Base-by-base conservation (phyloP, 2,113 vertebrate genomes). In the Vimba vimba region DNA sequence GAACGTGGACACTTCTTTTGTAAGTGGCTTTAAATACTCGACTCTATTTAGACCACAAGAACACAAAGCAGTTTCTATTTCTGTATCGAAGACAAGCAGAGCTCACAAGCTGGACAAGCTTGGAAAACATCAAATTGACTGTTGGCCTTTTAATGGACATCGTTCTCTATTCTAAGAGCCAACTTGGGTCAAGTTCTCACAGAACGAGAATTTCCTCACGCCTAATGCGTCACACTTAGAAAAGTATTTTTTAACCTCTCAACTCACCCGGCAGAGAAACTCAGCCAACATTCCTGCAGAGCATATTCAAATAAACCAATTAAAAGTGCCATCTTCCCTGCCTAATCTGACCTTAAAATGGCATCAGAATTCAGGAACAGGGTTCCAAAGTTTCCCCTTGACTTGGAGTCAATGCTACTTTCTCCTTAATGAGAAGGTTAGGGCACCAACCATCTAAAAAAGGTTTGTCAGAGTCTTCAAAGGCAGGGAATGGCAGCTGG, bases 231-330 rank as follows among this genome's bases (percentile, higher is more conserved):
- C 50, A 12, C 73, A 27, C 81, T 66, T 79, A 36, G 30, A 84
- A 57, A 88, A 83, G 30, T 57, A 57, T 57, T 36, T 69, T 57
- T 73, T 59, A 73, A 83, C 82, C 62, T 57, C 52, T 60, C 52
- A 74, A 30, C 25, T 73, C 77, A 79, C 36, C 66, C 77, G 50
- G 88, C 69, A 78, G 69, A 1, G 30, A 85, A 45, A 64, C 45
- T n/a, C 55, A 45, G 77, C 74, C 87, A 77, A 76, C 5, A 81
- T 55, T 86, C 55, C 57, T 77, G 69, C 76, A 62, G 62, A 89
- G 82, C 86, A 83, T 78, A 90, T 86, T 36, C 86, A 90, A 91
- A 89, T 86, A 79, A 91, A 85, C 82, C 87, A 90, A 82, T 89
- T 71, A 87, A 45, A 84, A 69, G 27, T 74, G 59, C 71, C 60